Evolutionary conservation across 2,888 invertebrate species (phyloP).

Genomic region (Nymphalis urticae): DNA sequence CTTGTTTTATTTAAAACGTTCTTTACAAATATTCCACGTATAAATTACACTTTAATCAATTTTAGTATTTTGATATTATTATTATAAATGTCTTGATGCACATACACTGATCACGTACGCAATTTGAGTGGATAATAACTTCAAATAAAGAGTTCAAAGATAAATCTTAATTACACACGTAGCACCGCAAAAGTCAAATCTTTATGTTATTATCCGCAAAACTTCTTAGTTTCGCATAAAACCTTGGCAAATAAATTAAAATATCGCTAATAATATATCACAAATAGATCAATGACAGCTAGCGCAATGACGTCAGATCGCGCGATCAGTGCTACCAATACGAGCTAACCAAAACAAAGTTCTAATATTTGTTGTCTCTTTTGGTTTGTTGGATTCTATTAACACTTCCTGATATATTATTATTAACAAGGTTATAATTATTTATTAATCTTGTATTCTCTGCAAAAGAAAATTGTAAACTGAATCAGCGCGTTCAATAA

Average conservation of each 20-base stretch:
- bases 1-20: constrained; percentile 6
- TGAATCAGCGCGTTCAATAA: constrained; percentile 36
- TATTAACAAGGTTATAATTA: constrained; percentile 5
- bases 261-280: constrained; percentile 47
- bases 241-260: constrained; percentile 47
- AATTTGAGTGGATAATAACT: constrained; percentile 23
- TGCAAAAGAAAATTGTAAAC: constrained; percentile 43
- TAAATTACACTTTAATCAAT: constrained; percentile 17
- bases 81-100: constrained; percentile 24
- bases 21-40: constrained; percentile 11
- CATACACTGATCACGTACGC: constrained; percentile 39
- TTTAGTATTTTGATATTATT: constrained; percentile 3
- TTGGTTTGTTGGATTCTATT: constrained; percentile 28
- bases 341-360: constrained; percentile 54
- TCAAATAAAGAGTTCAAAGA: constrained; percentile 30
- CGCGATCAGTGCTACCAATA: constrained; percentile 63
- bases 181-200: constrained; percentile 32
- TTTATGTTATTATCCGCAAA: constrained; percentile 19
- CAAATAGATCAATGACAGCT: constrained; percentile 66
- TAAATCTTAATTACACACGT: constrained; percentile 33
- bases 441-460: constrained; percentile 28
- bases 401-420: constrained; percentile 23
- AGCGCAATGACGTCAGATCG: constrained; percentile 67
- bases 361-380: constrained; percentile 37
- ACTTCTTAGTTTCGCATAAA: constrained; percentile 39